These are phyloP conservation scores for Macropus fuliginosus DNA, from an alignment of 2,797 vertebrate genomes.

Conservation along the genomic window DNA sequence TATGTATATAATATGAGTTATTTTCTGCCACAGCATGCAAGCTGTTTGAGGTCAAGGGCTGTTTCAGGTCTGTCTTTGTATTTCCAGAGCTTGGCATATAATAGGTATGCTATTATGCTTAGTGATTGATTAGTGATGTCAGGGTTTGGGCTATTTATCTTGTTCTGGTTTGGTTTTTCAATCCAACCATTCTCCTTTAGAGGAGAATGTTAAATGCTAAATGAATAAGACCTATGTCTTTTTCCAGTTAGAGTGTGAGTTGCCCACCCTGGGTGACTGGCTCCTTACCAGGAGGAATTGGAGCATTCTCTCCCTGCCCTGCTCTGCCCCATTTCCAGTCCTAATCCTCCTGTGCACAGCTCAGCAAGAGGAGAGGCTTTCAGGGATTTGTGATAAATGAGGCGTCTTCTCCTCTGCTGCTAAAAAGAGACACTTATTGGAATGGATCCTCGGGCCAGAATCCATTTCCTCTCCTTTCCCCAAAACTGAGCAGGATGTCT, in stretches of 20 bases:
- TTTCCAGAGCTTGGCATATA: background rate
- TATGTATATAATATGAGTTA: background rate
- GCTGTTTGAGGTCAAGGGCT: background rate
- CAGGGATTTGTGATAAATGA: background rate
- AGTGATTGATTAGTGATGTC: background rate
- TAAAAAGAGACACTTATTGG: conserved; percentile 38
- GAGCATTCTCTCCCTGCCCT: background rate
- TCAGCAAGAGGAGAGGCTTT: conserved; percentile 32
- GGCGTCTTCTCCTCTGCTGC: conserved; percentile 14
- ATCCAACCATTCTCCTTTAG: background rate
- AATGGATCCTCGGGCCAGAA: conserved; percentile 29
- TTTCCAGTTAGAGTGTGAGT: background rate
- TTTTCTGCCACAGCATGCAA: background rate
- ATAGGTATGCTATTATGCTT: background rate
- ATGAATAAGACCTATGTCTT: background rate
- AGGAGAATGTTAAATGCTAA: background rate
- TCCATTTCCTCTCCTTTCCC: conserved; percentile 10
- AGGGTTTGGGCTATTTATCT: background rate
- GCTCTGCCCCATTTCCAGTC: conserved; percentile 1
- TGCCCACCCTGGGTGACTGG: background rate
- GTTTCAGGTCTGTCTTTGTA: background rate
- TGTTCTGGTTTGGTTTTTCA: background rate
- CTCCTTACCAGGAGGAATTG: background rate
- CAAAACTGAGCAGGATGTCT: conserved; percentile 9
- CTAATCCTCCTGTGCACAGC: conserved; percentile 18